These are phyloP conservation scores for Trididemnum nubilum DNA, from an alignment of 23 tunicate genomes.

Conservation along the genomic window DNA sequence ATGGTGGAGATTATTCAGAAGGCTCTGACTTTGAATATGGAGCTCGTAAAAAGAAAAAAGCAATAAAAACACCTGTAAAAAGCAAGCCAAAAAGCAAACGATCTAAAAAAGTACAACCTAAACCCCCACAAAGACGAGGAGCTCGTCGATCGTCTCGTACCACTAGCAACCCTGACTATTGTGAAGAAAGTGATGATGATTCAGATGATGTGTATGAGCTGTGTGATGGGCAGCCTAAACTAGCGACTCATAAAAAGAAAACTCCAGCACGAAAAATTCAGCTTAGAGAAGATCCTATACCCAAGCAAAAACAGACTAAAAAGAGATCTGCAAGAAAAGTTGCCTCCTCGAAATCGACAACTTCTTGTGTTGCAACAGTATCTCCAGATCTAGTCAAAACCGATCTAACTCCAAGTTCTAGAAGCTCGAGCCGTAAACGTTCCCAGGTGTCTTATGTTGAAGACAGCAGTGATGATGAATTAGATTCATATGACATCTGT, in stretches of 20 bases:
- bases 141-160: slow-evolving; percentile 14
- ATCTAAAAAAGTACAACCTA: neutral
- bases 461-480: slow-evolving; percentile 1
- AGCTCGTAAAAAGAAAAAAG: neutral
- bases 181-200: slow-evolving; percentile 27
- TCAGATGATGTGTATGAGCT: slow-evolving; percentile 7
- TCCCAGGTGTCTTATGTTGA: slow-evolving; percentile 10
- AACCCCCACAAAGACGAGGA: neutral
- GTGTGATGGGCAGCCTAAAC: slow-evolving; percentile 23
- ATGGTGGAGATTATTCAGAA: neutral
- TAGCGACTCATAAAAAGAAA: neutral
- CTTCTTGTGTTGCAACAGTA: neutral
- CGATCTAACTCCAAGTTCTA: neutral
- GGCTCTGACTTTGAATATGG: neutral
- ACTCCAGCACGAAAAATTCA: neutral
- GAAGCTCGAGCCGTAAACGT: neutral
- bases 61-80: neutral
- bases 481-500: slow-evolving; percentile 4
- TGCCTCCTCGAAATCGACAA: neutral
- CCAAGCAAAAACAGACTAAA: neutral
- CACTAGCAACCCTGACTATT: neutral
- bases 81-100: neutral
- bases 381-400: neutral
- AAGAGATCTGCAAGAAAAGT: neutral
- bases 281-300: neutral